phyloP scores from a whole-genome alignment of 2,888 invertebrate species.

The Ophion costatus region DNA sequence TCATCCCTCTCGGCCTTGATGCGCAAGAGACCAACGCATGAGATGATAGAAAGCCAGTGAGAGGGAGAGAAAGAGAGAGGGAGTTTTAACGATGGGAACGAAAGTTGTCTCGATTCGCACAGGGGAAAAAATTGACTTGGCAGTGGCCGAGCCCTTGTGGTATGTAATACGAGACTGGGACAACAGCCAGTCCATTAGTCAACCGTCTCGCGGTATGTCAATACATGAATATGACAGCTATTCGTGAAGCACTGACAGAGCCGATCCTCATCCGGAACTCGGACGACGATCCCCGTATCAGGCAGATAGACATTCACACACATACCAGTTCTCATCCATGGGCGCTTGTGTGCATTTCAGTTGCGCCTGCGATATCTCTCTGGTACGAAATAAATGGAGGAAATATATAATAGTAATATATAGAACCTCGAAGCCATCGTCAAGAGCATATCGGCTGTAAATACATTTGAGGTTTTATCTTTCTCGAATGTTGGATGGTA shows the following conservation, averaged over 20 bases:
- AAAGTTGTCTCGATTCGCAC: conserved; percentile 64
- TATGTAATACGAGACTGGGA: conserved; percentile 81
- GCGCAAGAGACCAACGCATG: neutral
- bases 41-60: neutral
- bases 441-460: conserved; percentile 34
- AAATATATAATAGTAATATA: conserved; percentile 38
- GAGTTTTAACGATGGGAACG: conserved; percentile 42
- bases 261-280: conserved; percentile 69
- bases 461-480: conserved; percentile 56
- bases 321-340: conserved; percentile 5
- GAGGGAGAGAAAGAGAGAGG: conserved; percentile 10
- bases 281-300: conserved; percentile 63
- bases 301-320: conserved; percentile 12
- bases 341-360: conserved; percentile 27
- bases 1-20: neutral
- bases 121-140: conserved; percentile 71
- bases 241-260: conserved; percentile 70
- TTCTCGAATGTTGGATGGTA: conserved; percentile 38
- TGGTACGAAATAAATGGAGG: conserved; percentile 23
- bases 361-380: conserved; percentile 41
- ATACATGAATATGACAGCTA: conserved; percentile 83
- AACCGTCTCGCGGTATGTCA: conserved; percentile 81
- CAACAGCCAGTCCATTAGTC: conserved; percentile 84
- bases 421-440: conserved; percentile 43
- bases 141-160: conserved; percentile 77